Evolutionary conservation across 2,888 invertebrate genomes (phyloP).

Genomic region (Melanostoma scalare): DNA sequence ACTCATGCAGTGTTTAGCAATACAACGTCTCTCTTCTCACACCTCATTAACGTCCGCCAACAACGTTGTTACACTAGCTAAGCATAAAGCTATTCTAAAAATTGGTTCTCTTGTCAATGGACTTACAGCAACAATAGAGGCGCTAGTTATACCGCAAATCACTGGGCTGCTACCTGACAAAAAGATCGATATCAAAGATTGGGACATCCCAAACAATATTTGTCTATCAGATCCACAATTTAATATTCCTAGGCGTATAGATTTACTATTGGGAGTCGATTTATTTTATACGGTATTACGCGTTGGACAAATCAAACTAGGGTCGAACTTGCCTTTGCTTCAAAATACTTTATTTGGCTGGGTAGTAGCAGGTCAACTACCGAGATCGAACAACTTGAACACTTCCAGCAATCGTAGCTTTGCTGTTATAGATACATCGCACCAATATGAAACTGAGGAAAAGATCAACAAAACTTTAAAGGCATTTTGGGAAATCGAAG

Average conservation of each 20-base stretch:
- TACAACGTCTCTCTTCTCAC: neutral
- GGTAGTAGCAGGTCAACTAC: no score
- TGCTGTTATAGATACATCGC: no score
- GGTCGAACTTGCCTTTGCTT: no score
- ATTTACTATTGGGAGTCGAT: no score
- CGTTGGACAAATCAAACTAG: no score
- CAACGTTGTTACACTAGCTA: neutral
- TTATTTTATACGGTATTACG: no score
- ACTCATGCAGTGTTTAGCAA: constrained; percentile 10
- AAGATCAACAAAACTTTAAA: no score
- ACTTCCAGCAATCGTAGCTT: no score
- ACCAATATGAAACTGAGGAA: no score
- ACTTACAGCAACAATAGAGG: constrained; percentile 38
- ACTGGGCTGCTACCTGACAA: constrained; percentile 45
- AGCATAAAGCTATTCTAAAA: constrained; percentile 9
- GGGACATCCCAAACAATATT: constrained; percentile 38
- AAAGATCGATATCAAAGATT: constrained; percentile 25
- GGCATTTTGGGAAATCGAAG: no score
- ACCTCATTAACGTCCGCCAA: constrained; percentile 10
- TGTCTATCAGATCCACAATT: constrained; percentile 44
- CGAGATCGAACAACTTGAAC: no score
- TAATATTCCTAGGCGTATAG: constrained; percentile 36
- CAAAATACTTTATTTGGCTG: no score
- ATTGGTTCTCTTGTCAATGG: constrained; percentile 25
- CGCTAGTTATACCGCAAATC: constrained; percentile 37